Evolutionary conservation across 2,113 vertebrate genomes (phyloP).

Genomic region (Macrotis lagotis): DNA sequence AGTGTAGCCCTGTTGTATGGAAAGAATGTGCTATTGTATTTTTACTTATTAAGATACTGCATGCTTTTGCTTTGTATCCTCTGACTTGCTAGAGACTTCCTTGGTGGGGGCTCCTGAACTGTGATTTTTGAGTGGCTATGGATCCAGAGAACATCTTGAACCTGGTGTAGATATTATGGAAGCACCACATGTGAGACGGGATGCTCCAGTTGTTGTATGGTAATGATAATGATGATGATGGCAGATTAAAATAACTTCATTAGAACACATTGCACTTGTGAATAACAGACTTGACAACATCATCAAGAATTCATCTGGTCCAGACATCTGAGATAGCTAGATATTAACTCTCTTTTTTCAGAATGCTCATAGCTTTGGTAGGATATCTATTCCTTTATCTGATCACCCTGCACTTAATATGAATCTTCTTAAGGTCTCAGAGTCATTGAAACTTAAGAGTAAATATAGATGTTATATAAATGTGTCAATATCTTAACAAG

Average conservation of each 20-base stretch:
- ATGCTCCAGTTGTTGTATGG: background rate
- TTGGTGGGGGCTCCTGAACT: background rate
- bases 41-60: background rate
- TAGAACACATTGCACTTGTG: background rate
- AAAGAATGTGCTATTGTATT: background rate
- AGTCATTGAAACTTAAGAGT: background rate
- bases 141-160: background rate
- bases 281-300: background rate
- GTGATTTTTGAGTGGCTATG: background rate
- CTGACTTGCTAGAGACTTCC: background rate
- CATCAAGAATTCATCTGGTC: background rate
- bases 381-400: background rate
- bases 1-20: background rate
- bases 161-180: background rate
- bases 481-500: background rate
- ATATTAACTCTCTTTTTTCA: background rate
- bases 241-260: slow-evolving; percentile 1
- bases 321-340: background rate
- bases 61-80: background rate
- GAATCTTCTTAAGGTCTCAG: background rate
- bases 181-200: background rate
- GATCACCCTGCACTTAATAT: background rate
- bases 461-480: background rate
- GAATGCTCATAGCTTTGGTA: background rate
- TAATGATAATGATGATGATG: background rate